Conservation (phyloP, 2,888 invertebrate genomes). For the Aphodius sticticus region DNA sequence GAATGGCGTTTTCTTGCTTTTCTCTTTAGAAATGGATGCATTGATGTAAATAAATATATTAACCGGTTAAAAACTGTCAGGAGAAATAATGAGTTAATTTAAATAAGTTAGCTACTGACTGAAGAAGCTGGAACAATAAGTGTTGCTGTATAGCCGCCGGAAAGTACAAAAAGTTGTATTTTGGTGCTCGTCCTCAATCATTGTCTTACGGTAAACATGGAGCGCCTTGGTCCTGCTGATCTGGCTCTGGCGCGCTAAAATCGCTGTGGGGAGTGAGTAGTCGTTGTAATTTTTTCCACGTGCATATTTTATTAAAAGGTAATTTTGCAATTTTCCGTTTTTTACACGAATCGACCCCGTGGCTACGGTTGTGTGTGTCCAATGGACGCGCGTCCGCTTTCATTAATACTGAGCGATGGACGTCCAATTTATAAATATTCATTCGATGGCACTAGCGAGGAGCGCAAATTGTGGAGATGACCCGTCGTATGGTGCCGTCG, state of each 20-base stretch:
- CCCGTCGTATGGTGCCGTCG: background rate
- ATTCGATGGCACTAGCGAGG: constrained; percentile 8
- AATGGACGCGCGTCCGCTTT: constrained; percentile 21
- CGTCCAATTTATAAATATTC: constrained; percentile 34
- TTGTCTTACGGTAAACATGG: constrained; percentile 15
- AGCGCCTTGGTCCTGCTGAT: background rate
- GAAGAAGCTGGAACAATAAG: constrained; percentile 19
- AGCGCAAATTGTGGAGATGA: background rate
- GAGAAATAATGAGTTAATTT: constrained; percentile 14
- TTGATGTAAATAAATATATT: background rate
- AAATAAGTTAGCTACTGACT: constrained; percentile 30
- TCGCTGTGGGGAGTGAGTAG: constrained; percentile 27
- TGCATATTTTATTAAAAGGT: constrained; percentile 38
- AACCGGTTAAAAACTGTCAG: background rate
- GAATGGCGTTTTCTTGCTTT: too few species aligned
- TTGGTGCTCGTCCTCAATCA: constrained; percentile 28
- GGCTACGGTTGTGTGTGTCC: constrained; percentile 28
- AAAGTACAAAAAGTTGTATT: background rate
- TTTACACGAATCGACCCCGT: constrained; percentile 29
- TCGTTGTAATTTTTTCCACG: constrained; percentile 35
- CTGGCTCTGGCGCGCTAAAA: constrained; percentile 23
- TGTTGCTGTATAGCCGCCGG: background rate
- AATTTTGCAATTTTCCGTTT: constrained; percentile 38
- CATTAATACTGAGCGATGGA: constrained; percentile 7
- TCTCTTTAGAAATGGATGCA: too few species aligned